Percentiles rank a stretch among this genome's conserved stretches.
Evolutionary conservation across 2,797 vertebrate species (phyloP).

Genomic region (Anisognathus igniventris): DNA sequence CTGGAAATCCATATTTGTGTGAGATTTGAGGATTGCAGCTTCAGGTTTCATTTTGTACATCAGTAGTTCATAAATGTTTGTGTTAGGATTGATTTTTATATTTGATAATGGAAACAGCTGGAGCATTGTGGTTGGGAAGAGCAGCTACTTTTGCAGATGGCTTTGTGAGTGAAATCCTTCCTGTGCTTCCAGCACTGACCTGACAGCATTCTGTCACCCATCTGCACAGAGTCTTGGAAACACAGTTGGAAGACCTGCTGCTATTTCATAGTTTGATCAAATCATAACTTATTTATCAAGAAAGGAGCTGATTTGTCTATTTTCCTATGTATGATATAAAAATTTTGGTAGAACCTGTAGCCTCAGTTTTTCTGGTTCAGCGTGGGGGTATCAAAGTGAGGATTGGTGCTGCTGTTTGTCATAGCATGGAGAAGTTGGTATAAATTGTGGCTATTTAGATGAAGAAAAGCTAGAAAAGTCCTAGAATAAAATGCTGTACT

Average conservation of each 20-base stretch:
- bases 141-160: neutral
- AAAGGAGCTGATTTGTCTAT: neutral
- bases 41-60: neutral
- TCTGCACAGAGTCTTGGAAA: neutral
- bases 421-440: neutral
- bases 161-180: neutral
- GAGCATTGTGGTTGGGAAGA: neutral
- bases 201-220: neutral
- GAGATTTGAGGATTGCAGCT: neutral
- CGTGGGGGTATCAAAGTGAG: neutral
- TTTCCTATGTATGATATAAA: neutral
- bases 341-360: neutral
- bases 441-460: neutral
- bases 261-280: neutral
- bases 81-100: neutral
- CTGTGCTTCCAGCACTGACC: neutral
- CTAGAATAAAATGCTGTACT: neutral
- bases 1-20: neutral
- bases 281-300: neutral
- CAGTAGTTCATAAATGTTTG: neutral
- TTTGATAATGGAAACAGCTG: neutral
- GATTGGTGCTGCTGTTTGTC: neutral
- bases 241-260: neutral
- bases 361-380: neutral
- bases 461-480: conserved; percentile 46